Conservation (phyloP, 2,888 invertebrate species). For the Ferdinandea cuprea region DNA sequence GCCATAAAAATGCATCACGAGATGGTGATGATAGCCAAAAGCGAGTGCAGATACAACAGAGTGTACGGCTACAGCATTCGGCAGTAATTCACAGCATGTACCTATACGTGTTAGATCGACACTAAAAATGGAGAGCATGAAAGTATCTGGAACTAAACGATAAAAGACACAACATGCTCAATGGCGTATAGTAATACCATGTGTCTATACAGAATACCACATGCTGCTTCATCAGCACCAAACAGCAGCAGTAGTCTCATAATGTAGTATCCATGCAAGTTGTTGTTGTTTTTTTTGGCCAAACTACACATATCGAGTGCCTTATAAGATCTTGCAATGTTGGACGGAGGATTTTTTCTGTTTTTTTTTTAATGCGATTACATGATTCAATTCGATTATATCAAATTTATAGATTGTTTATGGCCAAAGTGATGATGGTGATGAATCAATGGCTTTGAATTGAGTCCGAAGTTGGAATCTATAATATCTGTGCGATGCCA, state of each 20-base stretch:
- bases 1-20: constrained; percentile 67
- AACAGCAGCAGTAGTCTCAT: constrained; percentile 27
- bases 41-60: constrained; percentile 47
- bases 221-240: constrained; percentile 43
- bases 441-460: constrained; percentile 59
- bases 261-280: constrained; percentile 38
- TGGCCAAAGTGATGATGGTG: constrained; percentile 46
- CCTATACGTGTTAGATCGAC: constrained; percentile 73
- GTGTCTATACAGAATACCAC: constrained; percentile 21
- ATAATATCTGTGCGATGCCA: constrained; percentile 33
- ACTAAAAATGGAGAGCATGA: constrained; percentile 74
- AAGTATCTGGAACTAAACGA: constrained; percentile 74
- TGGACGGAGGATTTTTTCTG: constrained; percentile 5
- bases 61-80: constrained; percentile 27
- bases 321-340: constrained; percentile 49
- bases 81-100: constrained; percentile 73
- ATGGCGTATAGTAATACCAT: constrained; percentile 34
- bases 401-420: constrained; percentile 66
- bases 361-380: constrained; percentile 50
- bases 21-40: constrained; percentile 73
- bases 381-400: constrained; percentile 72
- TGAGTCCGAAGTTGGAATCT: constrained; percentile 22
- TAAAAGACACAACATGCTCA: constrained; percentile 53
- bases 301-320: constrained; percentile 36
- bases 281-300: constrained; percentile 39